Evolutionary conservation across 2,797 vertebrate genomes (phyloP).

Genomic region (Sebastes diaconus): DNA sequence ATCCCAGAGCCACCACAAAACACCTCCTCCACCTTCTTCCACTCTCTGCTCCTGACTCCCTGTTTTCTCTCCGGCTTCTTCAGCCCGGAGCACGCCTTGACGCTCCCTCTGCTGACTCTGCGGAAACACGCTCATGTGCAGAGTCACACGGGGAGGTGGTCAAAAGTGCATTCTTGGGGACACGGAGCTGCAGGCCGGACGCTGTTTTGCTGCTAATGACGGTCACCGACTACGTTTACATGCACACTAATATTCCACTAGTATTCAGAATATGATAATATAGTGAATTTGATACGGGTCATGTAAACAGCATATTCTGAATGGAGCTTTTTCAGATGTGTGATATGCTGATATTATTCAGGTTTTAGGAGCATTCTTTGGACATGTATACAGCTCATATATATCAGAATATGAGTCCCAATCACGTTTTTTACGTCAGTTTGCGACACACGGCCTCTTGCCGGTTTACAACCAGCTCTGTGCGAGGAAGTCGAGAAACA

Average conservation of each 20-base stretch:
- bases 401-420: too few species aligned
- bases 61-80: constrained; percentile 27
- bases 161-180: constrained; percentile 1
- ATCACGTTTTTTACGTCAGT: too few species aligned
- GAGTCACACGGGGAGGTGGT: constrained; percentile 2
- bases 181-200: background rate
- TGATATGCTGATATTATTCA: too few species aligned
- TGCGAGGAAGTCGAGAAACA: too few species aligned
- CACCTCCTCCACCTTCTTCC: constrained; percentile 58
- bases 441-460: too few species aligned
- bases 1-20: constrained; percentile 82
- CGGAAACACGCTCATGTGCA: constrained; percentile 60
- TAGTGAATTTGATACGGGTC: background rate
- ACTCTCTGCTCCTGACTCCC: constrained; percentile 48
- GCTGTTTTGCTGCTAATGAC: background rate
- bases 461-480: too few species aligned
- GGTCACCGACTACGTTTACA: background rate
- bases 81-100: constrained; percentile 39
- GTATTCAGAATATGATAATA: background rate
- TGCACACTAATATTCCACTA: background rate
- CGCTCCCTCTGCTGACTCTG: constrained; percentile 55
- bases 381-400: too few species aligned
- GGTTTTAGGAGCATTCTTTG: too few species aligned
- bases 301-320: background rate
- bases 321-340: background rate